Conservation (phyloP, 2,113 vertebrate genomes). For the Sakesphorus luctuosus region DNA sequence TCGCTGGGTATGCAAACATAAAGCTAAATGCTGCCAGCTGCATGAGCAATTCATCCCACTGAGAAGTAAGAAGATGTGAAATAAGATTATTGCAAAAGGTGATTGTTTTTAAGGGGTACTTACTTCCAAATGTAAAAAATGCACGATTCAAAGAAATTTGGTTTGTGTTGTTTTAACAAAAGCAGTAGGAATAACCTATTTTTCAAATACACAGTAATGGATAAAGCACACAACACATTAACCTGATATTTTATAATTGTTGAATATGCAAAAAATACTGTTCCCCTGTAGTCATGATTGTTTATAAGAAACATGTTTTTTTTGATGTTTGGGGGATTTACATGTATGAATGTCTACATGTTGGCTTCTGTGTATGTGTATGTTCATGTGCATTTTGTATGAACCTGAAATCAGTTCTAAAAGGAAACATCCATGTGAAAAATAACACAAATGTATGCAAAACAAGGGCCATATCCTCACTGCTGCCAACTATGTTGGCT, state of each 20-base stretch:
- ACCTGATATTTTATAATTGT: background rate
- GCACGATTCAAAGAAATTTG: background rate
- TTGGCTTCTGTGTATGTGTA: background rate
- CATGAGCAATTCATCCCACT: constrained; percentile 17
- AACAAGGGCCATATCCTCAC: background rate
- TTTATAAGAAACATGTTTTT: background rate
- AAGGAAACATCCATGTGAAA: background rate
- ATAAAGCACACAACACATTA: background rate
- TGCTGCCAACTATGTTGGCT: background rate
- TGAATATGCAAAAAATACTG: background rate
- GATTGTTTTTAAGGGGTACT: constrained; percentile 1
- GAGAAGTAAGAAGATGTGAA: background rate
- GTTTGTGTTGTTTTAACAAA: background rate
- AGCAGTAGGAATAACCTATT: background rate
- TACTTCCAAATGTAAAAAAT: background rate
- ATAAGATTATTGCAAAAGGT: background rate
- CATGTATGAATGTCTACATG: rapidly evolving
- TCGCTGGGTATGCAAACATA: background rate
- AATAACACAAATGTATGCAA: background rate
- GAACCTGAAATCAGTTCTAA: background rate
- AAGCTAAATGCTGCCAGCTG: constrained; percentile 26
- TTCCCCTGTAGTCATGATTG: background rate
- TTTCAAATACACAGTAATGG: background rate
- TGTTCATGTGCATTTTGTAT: background rate
- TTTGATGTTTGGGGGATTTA: background rate